These are phyloP conservation scores for Stratiomys singularior DNA, from an alignment of 2,888 invertebrate species.

Conservation along the genomic window DNA sequence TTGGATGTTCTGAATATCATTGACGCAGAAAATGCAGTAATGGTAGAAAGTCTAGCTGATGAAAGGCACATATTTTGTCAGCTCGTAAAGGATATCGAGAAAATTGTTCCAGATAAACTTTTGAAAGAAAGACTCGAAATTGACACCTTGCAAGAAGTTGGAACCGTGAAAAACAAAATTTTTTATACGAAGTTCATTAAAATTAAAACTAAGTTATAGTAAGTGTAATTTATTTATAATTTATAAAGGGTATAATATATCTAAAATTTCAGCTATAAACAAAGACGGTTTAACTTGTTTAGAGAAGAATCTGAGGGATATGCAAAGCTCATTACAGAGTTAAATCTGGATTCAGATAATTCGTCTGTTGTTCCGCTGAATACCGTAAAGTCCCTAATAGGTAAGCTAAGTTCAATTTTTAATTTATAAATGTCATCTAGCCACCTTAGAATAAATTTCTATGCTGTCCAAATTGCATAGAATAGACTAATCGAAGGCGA, in stretches of 20 bases:
- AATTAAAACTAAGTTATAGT: slow-evolving; percentile 98
- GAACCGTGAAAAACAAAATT: slow-evolving; percentile 87
- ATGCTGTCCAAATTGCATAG: too few relatives aligned
- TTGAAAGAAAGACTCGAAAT: slow-evolving; percentile 93
- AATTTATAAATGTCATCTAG: too few relatives aligned
- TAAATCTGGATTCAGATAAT: slow-evolving; percentile 78
- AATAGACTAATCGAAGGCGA: too few relatives aligned
- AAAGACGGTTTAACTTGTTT: slow-evolving; percentile 97
- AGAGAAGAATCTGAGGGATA: slow-evolving; percentile 99
- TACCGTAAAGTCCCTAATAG: slow-evolving; percentile 93
- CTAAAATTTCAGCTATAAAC: slow-evolving; percentile 87
- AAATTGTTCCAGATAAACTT: slow-evolving; percentile 85
- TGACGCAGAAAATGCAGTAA: slow-evolving; percentile 79
- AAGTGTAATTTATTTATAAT: slow-evolving; percentile 67
- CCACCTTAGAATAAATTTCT: too few relatives aligned
- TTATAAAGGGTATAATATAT: background rate
- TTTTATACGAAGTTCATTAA: slow-evolving; percentile 96
- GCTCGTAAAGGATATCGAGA: slow-evolving; percentile 82
- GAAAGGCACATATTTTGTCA: slow-evolving; percentile 81
- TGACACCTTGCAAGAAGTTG: slow-evolving; percentile 91
- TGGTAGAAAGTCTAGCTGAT: slow-evolving; percentile 73
- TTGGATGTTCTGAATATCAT: slow-evolving; percentile 86
- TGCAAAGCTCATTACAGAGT: slow-evolving; percentile 93
- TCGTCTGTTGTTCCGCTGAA: slow-evolving; percentile 72
- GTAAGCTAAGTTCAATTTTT: too few relatives aligned